Conservation (phyloP, 2,113 vertebrate species). For the crab-eating macaque (Macaca fascicularis) region DNA sequence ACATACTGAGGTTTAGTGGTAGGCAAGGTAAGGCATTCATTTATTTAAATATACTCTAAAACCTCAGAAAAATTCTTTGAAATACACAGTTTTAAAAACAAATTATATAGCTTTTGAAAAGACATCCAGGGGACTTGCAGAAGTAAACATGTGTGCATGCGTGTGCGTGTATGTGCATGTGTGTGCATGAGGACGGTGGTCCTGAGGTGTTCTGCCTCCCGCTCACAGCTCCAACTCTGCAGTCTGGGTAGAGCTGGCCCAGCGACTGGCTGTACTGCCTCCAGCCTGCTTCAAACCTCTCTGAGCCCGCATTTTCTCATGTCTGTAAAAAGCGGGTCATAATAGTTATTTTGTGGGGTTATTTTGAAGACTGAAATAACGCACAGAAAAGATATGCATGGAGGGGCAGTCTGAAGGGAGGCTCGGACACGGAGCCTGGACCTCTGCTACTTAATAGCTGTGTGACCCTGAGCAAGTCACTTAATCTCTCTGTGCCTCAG, state of each 20-base stretch:
- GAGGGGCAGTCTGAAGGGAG: neutral
- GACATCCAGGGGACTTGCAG: neutral
- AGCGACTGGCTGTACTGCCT: too few species aligned
- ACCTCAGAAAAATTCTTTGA: neutral
- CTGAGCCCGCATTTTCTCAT: neutral
- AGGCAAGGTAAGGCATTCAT: neutral
- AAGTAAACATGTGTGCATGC: neutral
- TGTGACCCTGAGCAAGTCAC: neutral
- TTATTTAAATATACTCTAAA: neutral
- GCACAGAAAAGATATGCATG: accelerated
- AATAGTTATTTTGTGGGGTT: neutral
- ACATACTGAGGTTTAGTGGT: neutral
- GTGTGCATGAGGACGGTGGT: accelerated
- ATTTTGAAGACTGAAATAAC: neutral
- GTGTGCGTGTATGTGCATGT: neutral
- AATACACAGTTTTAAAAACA: neutral
- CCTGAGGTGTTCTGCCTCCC: accelerated
- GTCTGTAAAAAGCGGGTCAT: neutral
- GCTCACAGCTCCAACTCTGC: accelerated
- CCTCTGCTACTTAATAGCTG: neutral
- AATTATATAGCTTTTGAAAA: neutral
- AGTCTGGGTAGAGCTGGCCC: neutral
- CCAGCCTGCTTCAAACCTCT: too few species aligned
- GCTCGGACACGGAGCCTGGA: too few species aligned
- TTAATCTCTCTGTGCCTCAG: neutral